Evolutionary conservation across 1,140 invertebrate genomes (phyloP).

Genomic region (Aporrectodea caliginosa): DNA sequence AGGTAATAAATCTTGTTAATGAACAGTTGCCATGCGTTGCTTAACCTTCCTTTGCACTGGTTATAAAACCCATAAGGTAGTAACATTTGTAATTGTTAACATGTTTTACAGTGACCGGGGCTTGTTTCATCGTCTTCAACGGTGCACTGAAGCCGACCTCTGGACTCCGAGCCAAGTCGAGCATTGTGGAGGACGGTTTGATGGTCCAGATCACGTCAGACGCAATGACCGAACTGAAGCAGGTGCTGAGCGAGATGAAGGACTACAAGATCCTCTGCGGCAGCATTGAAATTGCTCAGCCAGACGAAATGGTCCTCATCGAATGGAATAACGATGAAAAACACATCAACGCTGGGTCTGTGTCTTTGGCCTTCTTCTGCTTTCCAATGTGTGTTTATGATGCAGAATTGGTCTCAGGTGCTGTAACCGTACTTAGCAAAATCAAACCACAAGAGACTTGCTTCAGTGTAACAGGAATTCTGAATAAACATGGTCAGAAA

Average conservation of each 20-base stretch:
- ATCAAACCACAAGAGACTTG: no score
- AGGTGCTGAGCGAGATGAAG: constrained; percentile 72
- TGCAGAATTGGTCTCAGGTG: no score
- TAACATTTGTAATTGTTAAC: no score
- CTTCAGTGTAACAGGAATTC: no score
- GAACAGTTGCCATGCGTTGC: no score
- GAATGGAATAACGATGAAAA: neutral
- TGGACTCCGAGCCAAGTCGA: constrained; percentile 78
- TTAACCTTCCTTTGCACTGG: no score
- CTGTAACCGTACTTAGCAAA: no score
- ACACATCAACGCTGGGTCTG: neutral
- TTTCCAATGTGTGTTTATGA: no score
- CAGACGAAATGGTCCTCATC: neutral
- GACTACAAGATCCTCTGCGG: constrained; percentile 69
- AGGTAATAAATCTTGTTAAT: no score
- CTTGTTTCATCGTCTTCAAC: constrained; percentile 85
- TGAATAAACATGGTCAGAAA: no score
- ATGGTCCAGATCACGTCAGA: constrained; percentile 81
- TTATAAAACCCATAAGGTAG: no score
- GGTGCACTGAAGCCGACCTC: constrained; percentile 76
- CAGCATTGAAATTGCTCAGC: neutral
- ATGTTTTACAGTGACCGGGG: constrained; percentile 55
- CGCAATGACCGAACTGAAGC: constrained; percentile 72
- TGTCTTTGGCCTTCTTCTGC: neutral
- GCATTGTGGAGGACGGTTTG: constrained; percentile 83